Percentiles rank a stretch among this genome's conserved stretches.
phyloP scores from a whole-genome alignment of 2,113 vertebrate genomes.

The Gallinago jamesoni region DNA sequence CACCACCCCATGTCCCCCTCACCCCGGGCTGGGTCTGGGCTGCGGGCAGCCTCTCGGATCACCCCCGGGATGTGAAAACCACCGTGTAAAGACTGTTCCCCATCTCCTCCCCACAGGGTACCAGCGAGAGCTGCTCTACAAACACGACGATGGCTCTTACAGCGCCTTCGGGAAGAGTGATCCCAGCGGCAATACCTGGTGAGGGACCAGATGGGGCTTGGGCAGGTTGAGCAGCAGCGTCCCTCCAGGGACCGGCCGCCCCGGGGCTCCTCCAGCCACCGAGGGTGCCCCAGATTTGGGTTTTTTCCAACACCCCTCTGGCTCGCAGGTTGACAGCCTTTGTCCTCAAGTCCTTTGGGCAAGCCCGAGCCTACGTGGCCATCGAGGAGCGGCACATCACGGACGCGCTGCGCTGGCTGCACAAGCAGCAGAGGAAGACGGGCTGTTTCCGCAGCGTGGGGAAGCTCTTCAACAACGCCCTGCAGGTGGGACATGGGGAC shows the following conservation, averaged over 20 bases:
- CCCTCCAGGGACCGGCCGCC: accelerated
- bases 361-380: constrained; percentile 68
- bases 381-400: constrained; percentile 68
- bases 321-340: constrained; percentile 78
- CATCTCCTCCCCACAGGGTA: constrained; percentile 65
- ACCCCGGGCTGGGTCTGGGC: accelerated
- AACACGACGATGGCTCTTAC: constrained; percentile 80
- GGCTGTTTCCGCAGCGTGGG: constrained; percentile 80
- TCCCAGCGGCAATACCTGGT: constrained; percentile 81
- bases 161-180: constrained; percentile 80
- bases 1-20: accelerated
- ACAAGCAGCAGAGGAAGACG: neutral
- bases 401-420: constrained; percentile 68
- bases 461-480: constrained; percentile 70
- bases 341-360: constrained; percentile 81
- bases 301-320: accelerated
- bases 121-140: constrained; percentile 82
- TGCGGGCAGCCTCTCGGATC: neutral
- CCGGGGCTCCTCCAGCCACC: neutral
- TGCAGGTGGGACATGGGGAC: constrained; percentile 23
- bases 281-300: accelerated
- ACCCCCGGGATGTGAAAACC: neutral
- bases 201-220: neutral
- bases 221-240: neutral
- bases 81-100: accelerated